Percentiles rank a stretch among this genome's conserved stretches.
Conservation (phyloP, 2,888 invertebrate genomes). For the Nephrotoma guestfalica region DNA sequence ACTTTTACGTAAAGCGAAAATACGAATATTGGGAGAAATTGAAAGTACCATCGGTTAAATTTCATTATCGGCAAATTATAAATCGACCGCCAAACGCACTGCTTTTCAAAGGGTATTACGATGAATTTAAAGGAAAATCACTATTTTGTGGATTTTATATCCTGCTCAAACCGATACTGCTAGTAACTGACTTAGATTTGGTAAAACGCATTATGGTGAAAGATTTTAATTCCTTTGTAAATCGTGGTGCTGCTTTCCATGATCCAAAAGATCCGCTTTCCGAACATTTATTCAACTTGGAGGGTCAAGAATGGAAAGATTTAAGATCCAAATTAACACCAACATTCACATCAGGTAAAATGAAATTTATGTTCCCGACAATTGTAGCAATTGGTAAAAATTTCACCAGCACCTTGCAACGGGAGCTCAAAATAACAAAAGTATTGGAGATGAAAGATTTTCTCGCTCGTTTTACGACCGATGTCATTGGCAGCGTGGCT, state of each 20-base stretch:
- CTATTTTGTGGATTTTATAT: constrained; percentile 11
- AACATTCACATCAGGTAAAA: constrained; percentile 35
- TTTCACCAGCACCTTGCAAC: background rate
- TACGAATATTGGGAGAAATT: constrained; percentile 37
- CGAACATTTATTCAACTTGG: constrained; percentile 17
- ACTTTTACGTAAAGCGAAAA: background rate
- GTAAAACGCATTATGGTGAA: constrained; percentile 21
- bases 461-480: constrained; percentile 32
- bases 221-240: constrained; percentile 20
- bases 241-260: constrained; percentile 17
- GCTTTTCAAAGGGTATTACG: too few species aligned
- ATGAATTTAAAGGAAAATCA: too few species aligned
- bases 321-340: constrained; percentile 33
- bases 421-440: background rate
- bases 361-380: constrained; percentile 32
- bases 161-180: constrained; percentile 7
- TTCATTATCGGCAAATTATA: background rate
- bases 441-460: constrained; percentile 31
- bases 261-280: constrained; percentile 19
- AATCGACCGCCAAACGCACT: constrained; percentile 20
- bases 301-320: constrained; percentile 30
- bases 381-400: constrained; percentile 14
- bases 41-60: constrained; percentile 12
- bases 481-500: constrained; percentile 34
- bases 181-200: constrained; percentile 23